Evolutionary conservation across 2,888 invertebrate genomes (phyloP), one percentile per base, ranked within the genome.

Genomic region (Tenthredo livida): DNA sequence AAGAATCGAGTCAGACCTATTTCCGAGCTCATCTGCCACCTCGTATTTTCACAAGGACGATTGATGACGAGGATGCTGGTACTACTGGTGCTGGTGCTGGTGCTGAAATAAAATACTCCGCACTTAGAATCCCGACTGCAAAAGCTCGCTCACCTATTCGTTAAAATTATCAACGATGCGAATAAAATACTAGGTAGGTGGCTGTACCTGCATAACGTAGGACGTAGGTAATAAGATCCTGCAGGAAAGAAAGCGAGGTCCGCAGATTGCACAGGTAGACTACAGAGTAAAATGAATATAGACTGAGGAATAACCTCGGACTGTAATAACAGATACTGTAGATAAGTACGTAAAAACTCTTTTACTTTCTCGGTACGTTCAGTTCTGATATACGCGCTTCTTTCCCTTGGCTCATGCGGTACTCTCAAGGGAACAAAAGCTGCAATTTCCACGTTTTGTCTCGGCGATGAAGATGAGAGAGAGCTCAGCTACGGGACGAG

Each of bases 361-460:
- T 61, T 25, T 61, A 33, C 67, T 29, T 67, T 33, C 67, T 29
- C 33, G 21, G 25, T 21, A 77, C 50, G 17, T 33, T 54, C 50
- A 33, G 33, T 77, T 77, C 29, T 50, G 50, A 77, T 37, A n/a
- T 77, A 54, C 25, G 17, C 50, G 50, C 25, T 77, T 77, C 40
- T 77, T 33, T 77, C 77, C 33, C 29, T 29, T 77, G 25, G 54
- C n/a, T 54, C 50, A 17, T 54, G 77, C 54, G 29, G n/a, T 29
- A 77, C 50, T 77, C 77, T 77, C 77, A 9, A 10, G 77, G 77
- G 77, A 77, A 77, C 77, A 25, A 77, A 50, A 77, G 77, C 77
- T 77, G 77, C 77, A 77, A 77, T 77, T 77, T 54, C 54, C 50
- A 77, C 77, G 77, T 77, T 77, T 77, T 77, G 77, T 77, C 77